phyloP scores from a whole-genome alignment of 2,888 invertebrate genomes.

The Hypomecis atomaria region DNA sequence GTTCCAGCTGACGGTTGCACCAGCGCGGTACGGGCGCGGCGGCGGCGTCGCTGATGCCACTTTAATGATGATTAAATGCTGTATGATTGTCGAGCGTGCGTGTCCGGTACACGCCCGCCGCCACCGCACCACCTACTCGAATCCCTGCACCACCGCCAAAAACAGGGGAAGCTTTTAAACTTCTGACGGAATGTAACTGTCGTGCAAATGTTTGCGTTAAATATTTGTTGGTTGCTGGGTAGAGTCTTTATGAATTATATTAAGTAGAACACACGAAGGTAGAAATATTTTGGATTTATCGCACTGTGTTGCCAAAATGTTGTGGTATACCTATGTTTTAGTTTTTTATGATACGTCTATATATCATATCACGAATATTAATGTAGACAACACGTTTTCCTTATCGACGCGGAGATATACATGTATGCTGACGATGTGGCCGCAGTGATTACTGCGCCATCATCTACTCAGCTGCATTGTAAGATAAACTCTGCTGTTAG shows the following conservation, averaged over 20 bases:
- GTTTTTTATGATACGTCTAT: background rate
- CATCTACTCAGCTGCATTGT: too few relatives aligned
- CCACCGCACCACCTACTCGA: conserved; percentile 30
- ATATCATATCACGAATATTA: too few relatives aligned
- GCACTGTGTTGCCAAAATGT: conserved; percentile 4
- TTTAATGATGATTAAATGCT: conserved; percentile 84
- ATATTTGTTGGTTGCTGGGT: conserved; percentile 8
- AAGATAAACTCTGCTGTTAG: too few relatives aligned
- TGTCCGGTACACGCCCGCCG: conserved; percentile 46
- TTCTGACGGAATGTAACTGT: conserved; percentile 34
- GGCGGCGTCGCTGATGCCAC: conserved; percentile 68
- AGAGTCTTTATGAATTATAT: background rate
- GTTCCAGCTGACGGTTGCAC: conserved; percentile 65
- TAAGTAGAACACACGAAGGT: conserved; percentile 8
- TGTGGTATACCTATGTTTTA: background rate
- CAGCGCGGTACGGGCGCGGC: conserved; percentile 57
- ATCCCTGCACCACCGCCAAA: conserved; percentile 35
- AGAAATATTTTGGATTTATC: conserved; percentile 1
- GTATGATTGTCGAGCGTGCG: conserved; percentile 77
- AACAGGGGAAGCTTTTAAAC: conserved; percentile 38
- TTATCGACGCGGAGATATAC: too few relatives aligned
- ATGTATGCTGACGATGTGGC: too few relatives aligned
- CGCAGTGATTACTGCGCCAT: too few relatives aligned
- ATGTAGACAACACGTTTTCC: too few relatives aligned
- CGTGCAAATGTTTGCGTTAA: conserved; percentile 35